Evolutionary conservation across 2,888 invertebrate species (phyloP), one percentile per base, ranked within the genome.

Genomic region (Hypercompe scribonia): DNA sequence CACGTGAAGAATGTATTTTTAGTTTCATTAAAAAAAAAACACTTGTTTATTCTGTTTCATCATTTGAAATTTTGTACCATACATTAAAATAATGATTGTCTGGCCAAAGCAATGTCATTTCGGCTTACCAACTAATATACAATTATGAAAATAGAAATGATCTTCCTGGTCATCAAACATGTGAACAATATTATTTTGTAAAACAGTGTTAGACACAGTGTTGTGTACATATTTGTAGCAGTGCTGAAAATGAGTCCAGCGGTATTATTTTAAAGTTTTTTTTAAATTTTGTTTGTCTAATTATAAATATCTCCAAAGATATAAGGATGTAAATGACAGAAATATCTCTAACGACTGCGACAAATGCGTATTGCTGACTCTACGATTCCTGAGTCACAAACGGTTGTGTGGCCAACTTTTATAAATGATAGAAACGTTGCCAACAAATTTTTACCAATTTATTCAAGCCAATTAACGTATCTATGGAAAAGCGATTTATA

Each of bases 341-440:
- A 74, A 67, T 78, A 65, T 78, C 72, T 66, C 28, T 28, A 39
- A 21, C 31, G 42, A 68, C 50, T 68, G 68, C 34, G 50, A 68
- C 33, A 68, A 54, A 68, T 68, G 68, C n/a, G 33, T 34, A 34
- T 34, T 54, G n/a, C 31, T 36, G n/a, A 21, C 39, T n/a, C n/a
- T 36, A 18, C 34, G 34, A 58, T 28, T 68, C 31, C 18, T 58
- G 58, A 36, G 61, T 69, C 39, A 69, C 61, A 69, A 28, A 21
- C 54, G 36, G 34, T 68, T 36, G 68, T 68, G 54, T 54, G 54
- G 61, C 68, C 36, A 28, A 31, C 69, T 39, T 69, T 61, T 39
- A 61, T 69, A 58, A 61, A 69, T 61, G 24, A 39, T 31, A 61
- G 28, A 69, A 28, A 31, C 61, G 39, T 36, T 39, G 69, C 58